These are phyloP conservation scores for Acrobasis consociella DNA, from an alignment of 2,888 invertebrate genomes.

Conservation along the genomic window DNA sequence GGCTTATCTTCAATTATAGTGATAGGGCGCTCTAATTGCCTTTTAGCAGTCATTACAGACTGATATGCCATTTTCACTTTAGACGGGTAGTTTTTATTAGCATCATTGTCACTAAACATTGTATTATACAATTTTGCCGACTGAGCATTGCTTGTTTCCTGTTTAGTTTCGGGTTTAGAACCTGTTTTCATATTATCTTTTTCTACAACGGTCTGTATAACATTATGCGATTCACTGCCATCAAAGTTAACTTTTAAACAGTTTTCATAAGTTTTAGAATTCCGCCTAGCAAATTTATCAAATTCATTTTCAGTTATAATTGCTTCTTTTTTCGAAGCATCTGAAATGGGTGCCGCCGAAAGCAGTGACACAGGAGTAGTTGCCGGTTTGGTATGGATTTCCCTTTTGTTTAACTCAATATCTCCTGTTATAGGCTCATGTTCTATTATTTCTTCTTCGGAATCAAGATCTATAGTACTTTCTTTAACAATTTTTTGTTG, in stretches of 20 bases:
- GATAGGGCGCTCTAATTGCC: conserved; percentile 61
- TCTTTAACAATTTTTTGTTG: conserved; percentile 42
- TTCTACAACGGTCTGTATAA: conserved; percentile 60
- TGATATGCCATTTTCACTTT: conserved; percentile 73
- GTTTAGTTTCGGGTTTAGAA: conserved; percentile 57
- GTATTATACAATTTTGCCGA: conserved; percentile 45
- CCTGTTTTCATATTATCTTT: conserved; percentile 55
- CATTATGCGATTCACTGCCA: conserved; percentile 57
- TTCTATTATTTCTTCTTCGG: conserved; percentile 57
- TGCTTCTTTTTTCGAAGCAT: conserved; percentile 52
- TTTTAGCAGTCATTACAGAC: conserved; percentile 66
- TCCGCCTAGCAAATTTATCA: conserved; percentile 73
- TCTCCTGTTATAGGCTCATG: conserved; percentile 58
- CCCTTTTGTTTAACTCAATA: conserved; percentile 42
- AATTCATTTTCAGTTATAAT: conserved; percentile 77
- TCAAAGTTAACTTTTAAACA: conserved; percentile 67
- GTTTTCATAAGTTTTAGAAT: conserved; percentile 71
- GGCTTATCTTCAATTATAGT: conserved; percentile 76
- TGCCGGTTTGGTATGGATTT: conserved; percentile 31
- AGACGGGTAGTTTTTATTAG: conserved; percentile 63
- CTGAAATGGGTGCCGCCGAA: conserved; percentile 32
- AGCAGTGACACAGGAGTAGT: conserved; percentile 32
- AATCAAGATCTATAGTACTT: conserved; percentile 45
- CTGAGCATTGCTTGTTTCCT: conserved; percentile 42
- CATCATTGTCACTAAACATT: conserved; percentile 46